These are phyloP conservation scores for Hirtodrosophila cameraria DNA, from an alignment of 2,888 invertebrate genomes.

Conservation along the genomic window DNA sequence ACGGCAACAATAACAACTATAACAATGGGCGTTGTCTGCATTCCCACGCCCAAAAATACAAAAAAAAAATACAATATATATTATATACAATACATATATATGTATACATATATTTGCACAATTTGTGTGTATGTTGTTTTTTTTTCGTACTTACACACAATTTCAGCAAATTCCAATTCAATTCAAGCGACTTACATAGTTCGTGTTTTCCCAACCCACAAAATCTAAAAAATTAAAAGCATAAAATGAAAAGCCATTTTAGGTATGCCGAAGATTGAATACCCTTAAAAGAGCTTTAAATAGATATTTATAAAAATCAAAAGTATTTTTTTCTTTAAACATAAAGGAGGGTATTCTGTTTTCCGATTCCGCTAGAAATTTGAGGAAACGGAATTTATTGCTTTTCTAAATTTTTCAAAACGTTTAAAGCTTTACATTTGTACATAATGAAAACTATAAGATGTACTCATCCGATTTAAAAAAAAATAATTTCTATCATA, in stretches of 20 bases:
- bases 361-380: too few relatives aligned
- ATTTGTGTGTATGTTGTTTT: slow-evolving; percentile 29
- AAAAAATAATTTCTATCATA: too few relatives aligned
- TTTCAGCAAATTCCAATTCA: slow-evolving; percentile 69
- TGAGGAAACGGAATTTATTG: too few relatives aligned
- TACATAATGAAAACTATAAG: too few relatives aligned
- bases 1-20: slow-evolving; percentile 5
- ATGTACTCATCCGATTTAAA: too few relatives aligned
- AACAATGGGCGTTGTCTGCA: slow-evolving; percentile 48
- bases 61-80: slow-evolving; percentile 13
- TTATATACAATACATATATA: slow-evolving; percentile 3
- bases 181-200: slow-evolving; percentile 49
- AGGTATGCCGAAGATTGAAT: neutral
- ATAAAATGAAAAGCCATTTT: neutral
- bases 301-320: too few relatives aligned
- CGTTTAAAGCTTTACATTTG: too few relatives aligned
- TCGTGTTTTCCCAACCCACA: slow-evolving; percentile 78
- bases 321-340: too few relatives aligned
- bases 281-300: too few relatives aligned
- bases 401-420: too few relatives aligned
- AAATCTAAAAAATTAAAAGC: slow-evolving; percentile 1
- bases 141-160: slow-evolving; percentile 26
- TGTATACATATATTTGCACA: slow-evolving; percentile 36
- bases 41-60: slow-evolving; percentile 69
- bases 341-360: too few relatives aligned